Evolutionary conservation across 2,113 vertebrate species (phyloP).

Genomic region (Alosa alosa): DNA sequence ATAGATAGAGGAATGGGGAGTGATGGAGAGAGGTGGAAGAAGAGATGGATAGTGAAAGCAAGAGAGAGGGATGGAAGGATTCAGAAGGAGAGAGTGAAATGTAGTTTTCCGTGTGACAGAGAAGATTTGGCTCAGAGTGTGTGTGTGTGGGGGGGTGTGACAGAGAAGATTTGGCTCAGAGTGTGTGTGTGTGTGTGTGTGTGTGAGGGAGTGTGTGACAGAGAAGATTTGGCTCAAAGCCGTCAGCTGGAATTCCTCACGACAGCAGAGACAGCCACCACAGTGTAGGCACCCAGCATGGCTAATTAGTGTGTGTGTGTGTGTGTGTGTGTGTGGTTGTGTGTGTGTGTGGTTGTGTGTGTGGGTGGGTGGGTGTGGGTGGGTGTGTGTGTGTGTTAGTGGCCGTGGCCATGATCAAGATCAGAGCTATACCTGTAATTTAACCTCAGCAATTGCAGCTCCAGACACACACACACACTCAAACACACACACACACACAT

Average conservation of each 20-base stretch:
- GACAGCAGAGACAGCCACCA: constrained; percentile 26
- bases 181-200: no score
- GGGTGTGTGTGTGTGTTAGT: background rate
- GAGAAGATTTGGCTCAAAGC: constrained; percentile 25
- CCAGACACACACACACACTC: background rate
- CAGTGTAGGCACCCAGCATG: constrained; percentile 21
- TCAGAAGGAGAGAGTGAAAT: background rate
- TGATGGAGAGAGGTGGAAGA: background rate
- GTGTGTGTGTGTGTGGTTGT: background rate
- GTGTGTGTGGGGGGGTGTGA: no score
- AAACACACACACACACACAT: background rate
- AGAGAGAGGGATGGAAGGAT: background rate
- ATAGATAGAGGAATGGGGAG: background rate
- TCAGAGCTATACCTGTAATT: background rate
- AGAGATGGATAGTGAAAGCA: background rate
- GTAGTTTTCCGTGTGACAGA: constrained; percentile 35
- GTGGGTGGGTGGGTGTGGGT: background rate
- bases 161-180: no score
- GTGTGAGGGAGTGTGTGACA: no score
- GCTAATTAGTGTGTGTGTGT: constrained; percentile 33
- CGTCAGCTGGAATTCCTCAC: constrained; percentile 17
- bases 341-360: background rate
- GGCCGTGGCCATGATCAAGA: background rate
- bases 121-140: no score
- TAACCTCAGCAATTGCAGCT: background rate